Conservation (phyloP, 1,140 invertebrate genomes). For the Calosoma granatense region DNA sequence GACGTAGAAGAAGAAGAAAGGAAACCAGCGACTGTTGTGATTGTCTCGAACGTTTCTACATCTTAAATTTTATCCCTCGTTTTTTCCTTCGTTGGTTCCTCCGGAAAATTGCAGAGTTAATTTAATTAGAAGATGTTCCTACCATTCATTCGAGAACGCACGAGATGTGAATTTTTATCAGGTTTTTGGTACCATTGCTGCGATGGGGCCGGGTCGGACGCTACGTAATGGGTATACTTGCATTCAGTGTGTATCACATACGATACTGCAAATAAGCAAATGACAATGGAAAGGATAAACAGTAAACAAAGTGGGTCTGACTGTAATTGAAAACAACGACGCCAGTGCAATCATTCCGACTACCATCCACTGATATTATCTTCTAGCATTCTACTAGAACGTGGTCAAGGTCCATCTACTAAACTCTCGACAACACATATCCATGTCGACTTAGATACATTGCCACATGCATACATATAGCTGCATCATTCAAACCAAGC, state of each 20-base stretch:
- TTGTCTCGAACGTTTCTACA: not conserved
- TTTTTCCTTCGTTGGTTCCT: not conserved
- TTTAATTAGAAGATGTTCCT: slow-evolving; percentile 3
- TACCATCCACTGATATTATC: no score
- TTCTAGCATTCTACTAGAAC: no score
- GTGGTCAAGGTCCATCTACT: no score
- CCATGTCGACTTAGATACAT: no score
- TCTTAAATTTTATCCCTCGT: not conserved
- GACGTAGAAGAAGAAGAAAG: not conserved
- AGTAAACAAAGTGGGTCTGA: not conserved
- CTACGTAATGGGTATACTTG: not conserved
- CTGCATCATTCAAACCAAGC: no score
- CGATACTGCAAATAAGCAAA: not conserved
- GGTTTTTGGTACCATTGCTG: not conserved
- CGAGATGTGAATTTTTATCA: slow-evolving; percentile 7
- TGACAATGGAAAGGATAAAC: not conserved
- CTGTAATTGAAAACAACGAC: not conserved
- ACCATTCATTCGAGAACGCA: not conserved
- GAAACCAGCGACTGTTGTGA: not conserved
- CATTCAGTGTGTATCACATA: slow-evolving; percentile 5
- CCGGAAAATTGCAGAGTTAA: not conserved
- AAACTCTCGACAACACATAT: no score
- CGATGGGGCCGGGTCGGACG: not conserved
- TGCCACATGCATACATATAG: no score
- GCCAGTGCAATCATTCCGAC: not conserved